A percentile compares a stretch with the other conserved stretches of the same genome.
phyloP scores from a whole-genome alignment of 2,113 vertebrate species.

The Candoia aspera region DNA sequence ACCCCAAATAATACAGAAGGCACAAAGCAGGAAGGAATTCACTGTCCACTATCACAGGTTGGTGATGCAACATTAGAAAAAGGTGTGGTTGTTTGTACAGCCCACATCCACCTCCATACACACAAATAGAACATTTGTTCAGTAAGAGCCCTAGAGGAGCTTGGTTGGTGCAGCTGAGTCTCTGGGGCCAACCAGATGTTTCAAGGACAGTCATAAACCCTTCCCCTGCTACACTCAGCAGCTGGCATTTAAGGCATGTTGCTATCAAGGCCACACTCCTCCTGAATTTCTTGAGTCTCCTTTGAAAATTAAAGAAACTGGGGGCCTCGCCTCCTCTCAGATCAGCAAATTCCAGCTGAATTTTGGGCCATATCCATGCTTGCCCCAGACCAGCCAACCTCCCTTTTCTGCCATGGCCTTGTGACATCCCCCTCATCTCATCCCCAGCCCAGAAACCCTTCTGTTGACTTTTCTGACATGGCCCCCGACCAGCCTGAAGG shows the following conservation, averaged over 20 bases:
- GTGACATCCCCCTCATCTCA: not conserved
- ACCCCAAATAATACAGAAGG: not conserved
- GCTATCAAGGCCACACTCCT: not conserved
- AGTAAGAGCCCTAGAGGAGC: not conserved
- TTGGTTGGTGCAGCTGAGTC: not conserved
- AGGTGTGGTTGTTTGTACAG: not conserved
- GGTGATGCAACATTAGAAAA: no score
- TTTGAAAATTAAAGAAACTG: not conserved
- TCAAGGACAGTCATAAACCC: not conserved
- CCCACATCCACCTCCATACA: not conserved
- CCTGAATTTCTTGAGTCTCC: not conserved
- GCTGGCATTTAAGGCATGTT: not conserved
- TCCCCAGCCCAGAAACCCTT: not conserved
- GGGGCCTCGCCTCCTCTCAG: not conserved
- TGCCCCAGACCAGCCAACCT: not conserved
- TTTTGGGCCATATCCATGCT: not conserved
- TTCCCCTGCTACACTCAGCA: not conserved
- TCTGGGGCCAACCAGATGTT: not conserved
- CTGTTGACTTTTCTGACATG: not conserved
- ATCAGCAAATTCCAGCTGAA: not conserved
- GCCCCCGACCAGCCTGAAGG: not conserved
- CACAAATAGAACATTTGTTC: not conserved
- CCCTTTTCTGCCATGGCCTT: not conserved
- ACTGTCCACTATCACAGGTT: not conserved
- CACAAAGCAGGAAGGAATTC: not conserved